Evolutionary conservation across 2,113 vertebrate genomes (phyloP).

Genomic region (Lutjanus erythropterus): DNA sequence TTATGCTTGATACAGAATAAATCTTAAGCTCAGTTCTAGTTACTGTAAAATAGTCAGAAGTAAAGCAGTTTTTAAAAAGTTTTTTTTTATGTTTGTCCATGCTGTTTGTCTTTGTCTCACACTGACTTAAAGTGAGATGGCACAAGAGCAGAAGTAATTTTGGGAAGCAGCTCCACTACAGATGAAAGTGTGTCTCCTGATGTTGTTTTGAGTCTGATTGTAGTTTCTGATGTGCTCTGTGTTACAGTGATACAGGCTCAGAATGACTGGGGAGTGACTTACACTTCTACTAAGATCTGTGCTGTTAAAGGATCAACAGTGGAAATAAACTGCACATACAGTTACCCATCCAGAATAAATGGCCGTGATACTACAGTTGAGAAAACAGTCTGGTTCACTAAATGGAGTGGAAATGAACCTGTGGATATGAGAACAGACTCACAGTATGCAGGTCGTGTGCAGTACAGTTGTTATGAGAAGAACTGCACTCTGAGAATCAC

Average conservation of each 20-base stretch:
- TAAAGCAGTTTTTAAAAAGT: too few relatives aligned
- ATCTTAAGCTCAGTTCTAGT: background rate
- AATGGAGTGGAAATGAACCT: rapidly evolving
- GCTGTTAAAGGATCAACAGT: conserved; percentile 35
- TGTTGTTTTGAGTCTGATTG: background rate
- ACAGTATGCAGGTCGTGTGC: background rate
- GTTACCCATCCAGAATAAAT: background rate
- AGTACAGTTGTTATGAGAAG: rapidly evolving
- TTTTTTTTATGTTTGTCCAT: background rate
- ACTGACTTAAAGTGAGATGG: background rate
- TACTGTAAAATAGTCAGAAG: background rate
- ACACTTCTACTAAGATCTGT: background rate
- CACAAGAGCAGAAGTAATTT: background rate
- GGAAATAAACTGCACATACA: background rate
- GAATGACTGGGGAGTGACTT: background rate
- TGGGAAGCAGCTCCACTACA: background rate
- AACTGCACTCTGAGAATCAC: conserved; percentile 7
- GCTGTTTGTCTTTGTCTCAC: background rate
- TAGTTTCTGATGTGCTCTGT: background rate
- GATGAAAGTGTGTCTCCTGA: background rate
- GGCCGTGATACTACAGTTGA: rapidly evolving
- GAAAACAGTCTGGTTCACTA: background rate
- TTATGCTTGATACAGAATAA: too few relatives aligned
- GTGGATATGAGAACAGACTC: conserved; percentile 6
- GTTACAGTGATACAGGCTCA: background rate